Evolutionary conservation across 2,888 invertebrate genomes (phyloP), one percentile per base, ranked within the genome.

Genomic region (Rhimphoctona megacephalus): DNA sequence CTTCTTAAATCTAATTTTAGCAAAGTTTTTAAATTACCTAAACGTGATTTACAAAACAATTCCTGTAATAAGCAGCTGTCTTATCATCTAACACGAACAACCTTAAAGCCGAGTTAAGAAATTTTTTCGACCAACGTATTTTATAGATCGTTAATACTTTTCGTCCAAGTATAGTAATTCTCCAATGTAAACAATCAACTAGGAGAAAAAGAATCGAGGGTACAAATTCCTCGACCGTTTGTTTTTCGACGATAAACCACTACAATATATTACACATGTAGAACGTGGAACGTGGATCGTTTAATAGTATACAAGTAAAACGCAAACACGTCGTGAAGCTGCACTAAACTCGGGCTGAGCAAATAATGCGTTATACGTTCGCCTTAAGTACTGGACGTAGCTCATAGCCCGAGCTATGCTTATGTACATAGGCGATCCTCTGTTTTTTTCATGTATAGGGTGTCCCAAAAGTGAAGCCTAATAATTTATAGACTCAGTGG

Each of bases 191-290:
- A 25, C 49, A 70, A 70, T 70, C 69, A 69, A 25, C 69, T 69
- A 25, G 46, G 70, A 33, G n/a, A 33, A n/a, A 25, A 49, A 70
- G 70, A 25, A n/a, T 46, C 43, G 69, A 69, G 69, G 69, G 22
- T 69, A 69, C 43, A 49, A 70, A 70, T 70, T 70, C 70, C 49
- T 49, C 70, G 70, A 33, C 30, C 49, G 49, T 70, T 70, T 49
- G 70, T 70, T 70, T 70, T 49, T 49, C 70, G 49, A 70, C 70
- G 70, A 70, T 70, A 70, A 70, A 70, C 70, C 70, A 70, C 30
- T 30, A 49, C 70, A 49, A 70, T 70, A 54, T 79, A 67, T 67
- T 54, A 67, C 67, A 54, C 36, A 36, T 39, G 39, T 39, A 30
- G 69, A 39, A 36, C 39, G 39, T 39, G 43, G 69, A 39, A 25